Evolutionary conservation across 2,888 invertebrate genomes (phyloP).

Genomic region (Synanthedon formicaeformis): DNA sequence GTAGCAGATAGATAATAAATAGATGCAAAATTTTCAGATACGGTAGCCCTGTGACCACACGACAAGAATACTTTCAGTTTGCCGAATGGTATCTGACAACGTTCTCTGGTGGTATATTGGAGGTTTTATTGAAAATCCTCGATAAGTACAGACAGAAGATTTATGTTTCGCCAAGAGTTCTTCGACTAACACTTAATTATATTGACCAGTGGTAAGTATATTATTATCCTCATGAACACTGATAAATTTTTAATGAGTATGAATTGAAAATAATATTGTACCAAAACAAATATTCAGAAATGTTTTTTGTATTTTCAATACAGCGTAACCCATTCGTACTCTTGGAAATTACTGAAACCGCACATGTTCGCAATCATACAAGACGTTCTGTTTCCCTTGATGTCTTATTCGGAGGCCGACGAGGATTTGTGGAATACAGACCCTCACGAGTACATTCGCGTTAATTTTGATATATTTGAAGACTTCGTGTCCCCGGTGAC

Average conservation of each 20-base stretch:
- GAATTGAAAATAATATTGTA: not conserved
- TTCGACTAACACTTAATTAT: constrained; percentile 94
- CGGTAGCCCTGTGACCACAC: constrained; percentile 94
- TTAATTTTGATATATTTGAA: constrained; percentile 97
- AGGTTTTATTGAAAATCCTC: constrained; percentile 85
- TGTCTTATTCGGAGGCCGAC: constrained; percentile 95
- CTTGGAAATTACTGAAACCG: constrained; percentile 96
- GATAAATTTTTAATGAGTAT: too few relatives aligned
- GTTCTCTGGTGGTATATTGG: constrained; percentile 89
- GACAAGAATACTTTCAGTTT: constrained; percentile 92
- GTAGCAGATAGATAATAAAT: too few relatives aligned
- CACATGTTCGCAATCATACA: constrained; percentile 95
- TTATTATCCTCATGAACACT: too few relatives aligned
- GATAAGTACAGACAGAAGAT: constrained; percentile 85
- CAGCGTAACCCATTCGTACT: constrained; percentile 87
- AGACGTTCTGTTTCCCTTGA: constrained; percentile 94
- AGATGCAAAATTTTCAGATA: constrained; percentile 70
- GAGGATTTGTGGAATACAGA: constrained; percentile 96
- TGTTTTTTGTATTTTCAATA: not conserved
- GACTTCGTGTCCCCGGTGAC: constrained; percentile 96
- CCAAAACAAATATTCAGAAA: not conserved
- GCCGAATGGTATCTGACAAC: constrained; percentile 95
- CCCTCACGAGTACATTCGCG: constrained; percentile 96
- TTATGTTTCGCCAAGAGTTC: constrained; percentile 90
- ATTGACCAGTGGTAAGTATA: constrained; percentile 74